phyloP scores from a whole-genome alignment of 1,140 invertebrate genomes.

The Chrysopa pallens region DNA sequence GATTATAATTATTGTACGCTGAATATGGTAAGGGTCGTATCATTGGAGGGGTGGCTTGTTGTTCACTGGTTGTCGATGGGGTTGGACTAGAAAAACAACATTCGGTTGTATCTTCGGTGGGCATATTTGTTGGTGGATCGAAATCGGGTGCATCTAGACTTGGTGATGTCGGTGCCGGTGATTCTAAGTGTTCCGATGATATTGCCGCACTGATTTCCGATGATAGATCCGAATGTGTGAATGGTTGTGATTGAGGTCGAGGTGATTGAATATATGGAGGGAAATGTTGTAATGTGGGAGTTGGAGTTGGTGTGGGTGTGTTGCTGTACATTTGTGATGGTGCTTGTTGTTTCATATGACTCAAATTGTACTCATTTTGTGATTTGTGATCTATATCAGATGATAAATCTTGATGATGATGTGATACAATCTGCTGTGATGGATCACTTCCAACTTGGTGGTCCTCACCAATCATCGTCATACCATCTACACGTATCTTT shows the following conservation, averaged over 20 bases:
- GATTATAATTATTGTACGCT: conserved; percentile 15
- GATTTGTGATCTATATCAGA: not conserved
- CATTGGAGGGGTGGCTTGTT: conserved; percentile 3
- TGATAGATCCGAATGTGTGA: conserved; percentile 54
- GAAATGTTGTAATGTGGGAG: conserved; percentile 20
- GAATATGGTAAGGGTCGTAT: conserved; percentile 10
- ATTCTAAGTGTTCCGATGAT: conserved; percentile 43
- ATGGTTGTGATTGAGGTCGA: conserved; percentile 38
- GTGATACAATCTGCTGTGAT: conserved; percentile 9
- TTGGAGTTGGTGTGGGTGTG: conserved; percentile 15
- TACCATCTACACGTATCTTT: conserved; percentile 45
- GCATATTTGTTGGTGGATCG: conserved; percentile 46
- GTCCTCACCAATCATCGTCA: conserved; percentile 13
- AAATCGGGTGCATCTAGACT: conserved; percentile 56
- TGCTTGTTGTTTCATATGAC: conserved; percentile 10
- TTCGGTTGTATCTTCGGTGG: conserved; percentile 27
- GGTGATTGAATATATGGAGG: conserved; percentile 33
- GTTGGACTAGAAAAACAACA: conserved; percentile 32
- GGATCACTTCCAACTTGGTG: conserved; percentile 26
- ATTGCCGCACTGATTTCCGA: conserved; percentile 61
- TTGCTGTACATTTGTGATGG: conserved; percentile 8
- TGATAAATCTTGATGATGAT: not conserved
- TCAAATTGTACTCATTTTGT: not conserved
- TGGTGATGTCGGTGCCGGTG: conserved; percentile 41
- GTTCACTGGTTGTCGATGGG: conserved; percentile 16